These are phyloP conservation scores for Romanogobio albipinnatus DNA, from an alignment of 2,113 vertebrate genomes.

Conservation along the genomic window DNA sequence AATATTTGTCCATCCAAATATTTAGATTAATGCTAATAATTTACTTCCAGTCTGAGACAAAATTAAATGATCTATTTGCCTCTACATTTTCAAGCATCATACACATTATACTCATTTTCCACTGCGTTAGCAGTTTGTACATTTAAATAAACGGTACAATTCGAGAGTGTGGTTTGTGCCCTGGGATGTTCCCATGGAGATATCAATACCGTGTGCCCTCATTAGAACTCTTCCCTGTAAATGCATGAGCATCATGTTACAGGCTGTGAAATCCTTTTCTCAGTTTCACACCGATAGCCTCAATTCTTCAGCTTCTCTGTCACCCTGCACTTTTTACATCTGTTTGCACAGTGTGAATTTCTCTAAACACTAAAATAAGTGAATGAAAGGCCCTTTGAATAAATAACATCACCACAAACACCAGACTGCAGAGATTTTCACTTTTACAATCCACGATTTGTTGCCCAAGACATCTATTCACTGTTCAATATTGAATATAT, in stretches of 20 bases:
- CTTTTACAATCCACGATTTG: background rate
- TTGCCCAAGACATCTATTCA: background rate
- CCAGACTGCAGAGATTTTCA: background rate
- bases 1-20: background rate
- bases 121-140: constrained; percentile 24
- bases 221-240: constrained; percentile 64
- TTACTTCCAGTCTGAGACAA: background rate
- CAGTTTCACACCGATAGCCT: constrained; percentile 24
- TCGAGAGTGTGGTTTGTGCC: constrained; percentile 61
- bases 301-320: constrained; percentile 34
- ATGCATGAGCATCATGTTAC: constrained; percentile 60
- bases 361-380: background rate
- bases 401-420: background rate
- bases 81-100: constrained; percentile 14
- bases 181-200: constrained; percentile 72
- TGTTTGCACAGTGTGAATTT: background rate
- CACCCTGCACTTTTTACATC: constrained; percentile 27
- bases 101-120: background rate
- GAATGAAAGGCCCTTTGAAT: background rate
- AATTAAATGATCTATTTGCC: background rate
- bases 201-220: constrained; percentile 64
- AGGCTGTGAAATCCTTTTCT: constrained; percentile 52
- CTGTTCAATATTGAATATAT: background rate
- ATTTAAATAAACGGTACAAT: constrained; percentile 60
- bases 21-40: background rate